These are phyloP conservation scores for Chitala chitala DNA, from an alignment of 2,113 vertebrate species.

Conservation along the genomic window DNA sequence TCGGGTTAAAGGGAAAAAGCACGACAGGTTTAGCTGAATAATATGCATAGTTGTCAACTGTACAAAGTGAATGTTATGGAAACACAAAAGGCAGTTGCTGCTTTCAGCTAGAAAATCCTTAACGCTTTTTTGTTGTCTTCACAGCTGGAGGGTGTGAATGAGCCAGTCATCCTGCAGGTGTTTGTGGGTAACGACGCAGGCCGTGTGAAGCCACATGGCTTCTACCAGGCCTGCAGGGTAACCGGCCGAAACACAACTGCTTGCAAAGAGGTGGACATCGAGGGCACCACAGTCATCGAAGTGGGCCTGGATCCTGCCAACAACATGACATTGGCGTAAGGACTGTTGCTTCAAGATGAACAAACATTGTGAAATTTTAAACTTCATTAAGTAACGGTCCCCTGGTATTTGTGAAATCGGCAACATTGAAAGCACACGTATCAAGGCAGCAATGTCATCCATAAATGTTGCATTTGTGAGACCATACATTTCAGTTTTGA, in stretches of 20 bases:
- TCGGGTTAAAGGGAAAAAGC: too few species aligned
- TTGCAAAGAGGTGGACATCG: constrained; percentile 93
- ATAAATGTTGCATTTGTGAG: too few species aligned
- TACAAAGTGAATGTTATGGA: neutral
- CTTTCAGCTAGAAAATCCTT: neutral
- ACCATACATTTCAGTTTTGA: too few species aligned
- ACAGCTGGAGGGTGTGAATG: constrained; percentile 91
- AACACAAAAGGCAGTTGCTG: neutral
- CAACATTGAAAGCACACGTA: neutral
- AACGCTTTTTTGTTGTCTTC: constrained; percentile 4
- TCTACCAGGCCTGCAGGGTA: constrained; percentile 95
- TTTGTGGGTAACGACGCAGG: constrained; percentile 92
- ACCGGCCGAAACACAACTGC: constrained; percentile 95
- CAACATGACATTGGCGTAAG: constrained; percentile 93
- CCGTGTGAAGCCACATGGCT: constrained; percentile 95
- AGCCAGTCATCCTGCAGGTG: constrained; percentile 86
- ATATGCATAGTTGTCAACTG: neutral
- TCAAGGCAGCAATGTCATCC: too few species aligned
- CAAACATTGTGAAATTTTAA: neutral
- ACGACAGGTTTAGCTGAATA: too few species aligned
- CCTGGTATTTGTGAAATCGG: neutral
- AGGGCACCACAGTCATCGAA: constrained; percentile 95
- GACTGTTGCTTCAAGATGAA: constrained; percentile 33
- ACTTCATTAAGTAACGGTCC: neutral
- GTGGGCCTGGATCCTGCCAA: constrained; percentile 87